Evolutionary conservation across 2,888 invertebrate species (phyloP).

Genomic region (Cheilosia variabilis): DNA sequence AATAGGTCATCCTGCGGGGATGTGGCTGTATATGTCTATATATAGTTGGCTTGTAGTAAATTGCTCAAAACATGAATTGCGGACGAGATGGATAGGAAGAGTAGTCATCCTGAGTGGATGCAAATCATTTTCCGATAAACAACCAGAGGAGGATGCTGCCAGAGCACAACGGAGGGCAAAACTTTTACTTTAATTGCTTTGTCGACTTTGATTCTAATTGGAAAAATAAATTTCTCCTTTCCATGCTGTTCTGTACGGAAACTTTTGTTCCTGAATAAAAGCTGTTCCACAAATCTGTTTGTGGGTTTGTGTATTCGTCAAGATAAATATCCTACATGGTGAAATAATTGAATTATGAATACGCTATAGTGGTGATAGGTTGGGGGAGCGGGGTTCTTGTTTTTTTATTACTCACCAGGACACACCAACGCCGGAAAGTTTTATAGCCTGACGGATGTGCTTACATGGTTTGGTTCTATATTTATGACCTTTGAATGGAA

Average conservation of each 20-base stretch:
- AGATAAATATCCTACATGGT: slow-evolving; percentile 31
- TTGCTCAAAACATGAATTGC: slow-evolving; percentile 23
- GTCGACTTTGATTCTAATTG: slow-evolving; percentile 63
- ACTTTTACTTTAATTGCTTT: slow-evolving; percentile 60
- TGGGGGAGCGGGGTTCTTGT: neutral
- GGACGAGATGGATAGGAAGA: slow-evolving; percentile 16
- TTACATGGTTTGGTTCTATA: too few relatives aligned
- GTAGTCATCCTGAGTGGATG: slow-evolving; percentile 8
- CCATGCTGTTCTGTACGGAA: neutral
- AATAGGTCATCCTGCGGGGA: neutral
- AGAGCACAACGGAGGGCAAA: slow-evolving; percentile 7
- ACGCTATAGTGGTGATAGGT: neutral
- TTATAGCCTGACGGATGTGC: too few relatives aligned
- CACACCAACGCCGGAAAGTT: too few relatives aligned
- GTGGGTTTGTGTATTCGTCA: neutral
- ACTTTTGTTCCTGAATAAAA: slow-evolving; percentile 6
- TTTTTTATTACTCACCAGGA: too few relatives aligned
- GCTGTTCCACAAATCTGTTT: neutral
- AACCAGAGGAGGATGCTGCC: neutral
- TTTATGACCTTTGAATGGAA: too few relatives aligned
- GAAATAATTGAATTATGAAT: slow-evolving; percentile 36
- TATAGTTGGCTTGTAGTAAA: slow-evolving; percentile 18
- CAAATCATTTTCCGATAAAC: slow-evolving; percentile 21
- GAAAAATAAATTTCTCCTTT: slow-evolving; percentile 38
- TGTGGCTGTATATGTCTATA: slow-evolving; percentile 7